Conservation (phyloP, 2,888 invertebrate genomes). For the Linhomoeus sp. region DNA sequence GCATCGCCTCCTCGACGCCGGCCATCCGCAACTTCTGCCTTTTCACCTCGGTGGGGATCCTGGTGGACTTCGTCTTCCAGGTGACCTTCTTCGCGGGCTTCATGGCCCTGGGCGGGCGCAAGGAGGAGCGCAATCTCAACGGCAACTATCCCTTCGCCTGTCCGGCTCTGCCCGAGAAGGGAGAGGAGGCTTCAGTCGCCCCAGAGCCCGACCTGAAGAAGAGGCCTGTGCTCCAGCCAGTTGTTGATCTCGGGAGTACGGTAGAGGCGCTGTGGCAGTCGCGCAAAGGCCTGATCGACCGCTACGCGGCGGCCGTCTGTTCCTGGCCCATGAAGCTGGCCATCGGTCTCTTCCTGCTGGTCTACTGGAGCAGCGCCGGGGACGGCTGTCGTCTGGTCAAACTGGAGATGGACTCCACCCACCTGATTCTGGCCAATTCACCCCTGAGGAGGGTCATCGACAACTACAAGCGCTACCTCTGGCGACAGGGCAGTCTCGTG, state of each 20-base stretch:
- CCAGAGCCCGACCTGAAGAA: too few species aligned
- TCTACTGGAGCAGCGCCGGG: constrained; percentile 12
- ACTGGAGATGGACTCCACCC: constrained; percentile 15
- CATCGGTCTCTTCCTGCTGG: constrained; percentile 8
- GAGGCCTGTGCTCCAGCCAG: too few species aligned
- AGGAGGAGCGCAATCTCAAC: too few species aligned
- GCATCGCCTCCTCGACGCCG: constrained; percentile 13
- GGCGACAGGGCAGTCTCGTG: constrained; percentile 16
- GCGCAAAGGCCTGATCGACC: too few species aligned
- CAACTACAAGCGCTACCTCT: constrained; percentile 14
- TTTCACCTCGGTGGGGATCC: constrained; percentile 13
- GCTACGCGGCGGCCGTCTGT: too few species aligned
- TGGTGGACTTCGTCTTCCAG: constrained; percentile 14
- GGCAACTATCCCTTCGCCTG: too few species aligned
- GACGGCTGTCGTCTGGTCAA: constrained; percentile 13
- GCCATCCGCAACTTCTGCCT: constrained; percentile 17
- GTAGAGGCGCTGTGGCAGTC: too few species aligned
- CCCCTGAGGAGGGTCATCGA: constrained; percentile 13
- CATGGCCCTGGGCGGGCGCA: constrained; percentile 7
- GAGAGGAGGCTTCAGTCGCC: too few species aligned
- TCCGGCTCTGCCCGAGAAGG: too few species aligned
- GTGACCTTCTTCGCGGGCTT: constrained; percentile 16
- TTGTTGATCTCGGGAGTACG: too few species aligned
- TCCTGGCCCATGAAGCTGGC: constrained; percentile 6
- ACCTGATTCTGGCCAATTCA: constrained; percentile 13